Evolutionary conservation across 2,797 vertebrate genomes (phyloP).

Genomic region (Jordanella pulchra): DNA sequence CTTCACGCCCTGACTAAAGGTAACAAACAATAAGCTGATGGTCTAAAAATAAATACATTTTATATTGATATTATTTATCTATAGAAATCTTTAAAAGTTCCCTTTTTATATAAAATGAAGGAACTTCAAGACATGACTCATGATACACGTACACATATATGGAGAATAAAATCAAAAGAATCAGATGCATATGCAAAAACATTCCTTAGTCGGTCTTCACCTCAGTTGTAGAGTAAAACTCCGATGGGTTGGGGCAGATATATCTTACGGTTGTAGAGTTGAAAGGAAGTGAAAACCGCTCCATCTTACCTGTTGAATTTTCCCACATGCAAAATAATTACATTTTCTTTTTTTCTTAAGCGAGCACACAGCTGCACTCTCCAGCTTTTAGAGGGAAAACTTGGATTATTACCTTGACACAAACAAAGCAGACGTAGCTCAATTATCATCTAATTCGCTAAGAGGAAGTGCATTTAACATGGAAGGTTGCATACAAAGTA

Average conservation of each 20-base stretch:
- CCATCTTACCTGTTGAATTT: conserved; percentile 55
- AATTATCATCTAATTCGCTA: conserved; percentile 37
- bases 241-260: conserved; percentile 44
- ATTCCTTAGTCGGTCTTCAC: conserved; percentile 43
- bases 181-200: neutral
- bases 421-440: conserved; percentile 29
- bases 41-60: neutral
- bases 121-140: neutral
- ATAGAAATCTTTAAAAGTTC: neutral
- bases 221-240: conserved; percentile 46
- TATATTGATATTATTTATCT: neutral
- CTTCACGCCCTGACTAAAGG: too few species aligned
- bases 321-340: conserved; percentile 34
- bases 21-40: too few species aligned
- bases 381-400: conserved; percentile 37
- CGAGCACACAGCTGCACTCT: conserved; percentile 40
- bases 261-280: conserved; percentile 36
- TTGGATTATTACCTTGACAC: conserved; percentile 40
- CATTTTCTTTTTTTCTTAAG: conserved; percentile 37
- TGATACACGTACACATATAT: neutral
- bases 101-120: neutral
- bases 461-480: conserved; percentile 17
- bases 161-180: neutral
- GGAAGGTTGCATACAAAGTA: conserved; percentile 30
- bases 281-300: conserved; percentile 53